A percentile compares a stretch with the other conserved stretches of the same genome.
Evolutionary conservation across 2,888 invertebrate species (phyloP).

Genomic region (Amiota communis): DNA sequence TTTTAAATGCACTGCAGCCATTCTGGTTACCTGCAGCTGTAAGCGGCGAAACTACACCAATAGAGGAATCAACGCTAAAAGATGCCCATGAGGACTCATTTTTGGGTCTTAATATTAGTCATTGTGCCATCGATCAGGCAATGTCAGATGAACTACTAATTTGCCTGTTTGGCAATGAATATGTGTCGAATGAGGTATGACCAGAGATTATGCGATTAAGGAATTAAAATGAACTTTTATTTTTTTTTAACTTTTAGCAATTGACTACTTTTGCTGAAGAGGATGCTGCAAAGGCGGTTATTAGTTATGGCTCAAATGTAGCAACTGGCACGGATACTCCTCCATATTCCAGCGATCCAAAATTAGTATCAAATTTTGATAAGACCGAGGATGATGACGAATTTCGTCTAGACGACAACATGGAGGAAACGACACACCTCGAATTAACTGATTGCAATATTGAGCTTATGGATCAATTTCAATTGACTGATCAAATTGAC

Average conservation of each 20-base stretch:
- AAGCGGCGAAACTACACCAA: slow-evolving; percentile 52
- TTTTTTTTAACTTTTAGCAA: slow-evolving; percentile 43
- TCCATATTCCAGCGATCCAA: slow-evolving; percentile 60
- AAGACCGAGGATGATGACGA: slow-evolving; percentile 54
- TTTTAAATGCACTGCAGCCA: slow-evolving; percentile 62
- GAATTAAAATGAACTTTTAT: slow-evolving; percentile 7
- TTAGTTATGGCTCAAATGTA: slow-evolving; percentile 4
- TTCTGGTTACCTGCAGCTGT: slow-evolving; percentile 65
- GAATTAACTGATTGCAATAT: slow-evolving; percentile 71
- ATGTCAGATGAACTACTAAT: slow-evolving; percentile 61
- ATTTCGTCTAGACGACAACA: slow-evolving; percentile 30
- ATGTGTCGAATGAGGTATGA: slow-evolving; percentile 53
- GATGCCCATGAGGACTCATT: slow-evolving; percentile 48
- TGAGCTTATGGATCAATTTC: slow-evolving; percentile 71
- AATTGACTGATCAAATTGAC: slow-evolving; percentile 70
- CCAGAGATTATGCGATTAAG: neutral
- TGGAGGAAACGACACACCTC: slow-evolving; percentile 55
- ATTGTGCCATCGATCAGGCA: slow-evolving; percentile 49
- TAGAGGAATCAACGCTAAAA: slow-evolving; percentile 53
- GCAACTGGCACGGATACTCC: slow-evolving; percentile 44
- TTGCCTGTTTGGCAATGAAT: slow-evolving; percentile 56
- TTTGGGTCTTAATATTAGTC: slow-evolving; percentile 52
- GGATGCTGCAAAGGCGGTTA: neutral
- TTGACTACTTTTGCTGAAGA: slow-evolving; percentile 66
- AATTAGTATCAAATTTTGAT: slow-evolving; percentile 59